A percentile compares a stretch with the other conserved stretches of the same genome.
Evolutionary conservation across 2,797 vertebrate species (phyloP).

Genomic region (Bradypus variegatus): DNA sequence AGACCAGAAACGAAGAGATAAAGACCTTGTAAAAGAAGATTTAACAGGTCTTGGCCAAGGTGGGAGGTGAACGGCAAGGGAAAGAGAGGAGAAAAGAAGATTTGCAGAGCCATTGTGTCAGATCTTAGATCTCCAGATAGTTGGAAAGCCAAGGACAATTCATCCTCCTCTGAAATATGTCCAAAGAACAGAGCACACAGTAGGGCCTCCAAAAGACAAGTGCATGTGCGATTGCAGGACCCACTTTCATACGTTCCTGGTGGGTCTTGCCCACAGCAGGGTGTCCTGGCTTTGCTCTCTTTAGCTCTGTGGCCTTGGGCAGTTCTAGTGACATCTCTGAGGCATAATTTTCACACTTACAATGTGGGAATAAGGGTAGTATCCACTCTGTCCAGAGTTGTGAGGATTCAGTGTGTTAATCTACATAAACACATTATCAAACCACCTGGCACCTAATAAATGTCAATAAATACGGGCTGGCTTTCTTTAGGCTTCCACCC

Average conservation of each 20-base stretch:
- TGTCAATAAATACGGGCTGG: background rate
- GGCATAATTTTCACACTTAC: background rate
- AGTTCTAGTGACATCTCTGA: background rate
- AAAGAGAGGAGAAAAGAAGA: background rate
- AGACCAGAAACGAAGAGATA: background rate
- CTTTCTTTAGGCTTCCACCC: background rate
- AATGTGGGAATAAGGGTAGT: background rate
- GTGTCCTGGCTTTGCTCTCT: background rate
- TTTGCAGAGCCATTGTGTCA: background rate
- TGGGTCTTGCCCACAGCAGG: background rate
- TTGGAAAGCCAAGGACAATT: background rate
- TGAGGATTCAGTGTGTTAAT: background rate
- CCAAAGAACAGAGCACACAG: background rate
- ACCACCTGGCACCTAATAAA: background rate
- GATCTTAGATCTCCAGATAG: background rate
- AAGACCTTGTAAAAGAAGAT: background rate
- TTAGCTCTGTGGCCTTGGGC: background rate
- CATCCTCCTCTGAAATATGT: background rate
- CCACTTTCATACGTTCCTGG: background rate
- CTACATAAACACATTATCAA: background rate
- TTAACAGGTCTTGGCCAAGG: background rate
- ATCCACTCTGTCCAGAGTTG: background rate
- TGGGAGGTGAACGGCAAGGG: background rate
- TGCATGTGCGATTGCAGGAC: accelerated
- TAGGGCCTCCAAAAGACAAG: background rate